A percentile compares a stretch with the other conserved stretches of the same genome.
These are phyloP conservation scores for Spondyliosoma cantharus DNA, from an alignment of 2,797 vertebrate genomes.

Conservation along the genomic window DNA sequence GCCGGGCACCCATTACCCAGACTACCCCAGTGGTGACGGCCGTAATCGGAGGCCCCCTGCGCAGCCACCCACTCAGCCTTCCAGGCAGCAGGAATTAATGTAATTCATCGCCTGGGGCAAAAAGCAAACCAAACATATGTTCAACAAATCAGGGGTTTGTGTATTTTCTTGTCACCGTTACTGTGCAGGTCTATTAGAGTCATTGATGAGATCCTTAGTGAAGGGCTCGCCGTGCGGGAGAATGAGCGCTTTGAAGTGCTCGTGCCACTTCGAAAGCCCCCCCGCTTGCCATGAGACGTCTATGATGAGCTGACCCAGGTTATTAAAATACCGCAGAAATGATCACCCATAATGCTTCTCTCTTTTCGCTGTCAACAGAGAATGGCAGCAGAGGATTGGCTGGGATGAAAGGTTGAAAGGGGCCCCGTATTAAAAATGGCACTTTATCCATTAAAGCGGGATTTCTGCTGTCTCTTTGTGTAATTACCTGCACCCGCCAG, in stretches of 20 bases:
- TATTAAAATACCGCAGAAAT: slow-evolving; percentile 81
- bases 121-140: slow-evolving; percentile 88
- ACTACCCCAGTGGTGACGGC: slow-evolving; percentile 70
- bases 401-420: slow-evolving; percentile 82
- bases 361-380: slow-evolving; percentile 77
- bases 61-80: slow-evolving; percentile 80
- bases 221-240: slow-evolving; percentile 68
- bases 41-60: slow-evolving; percentile 71
- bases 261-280: slow-evolving; percentile 70
- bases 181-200: slow-evolving; percentile 81
- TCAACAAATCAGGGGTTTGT: slow-evolving; percentile 87
- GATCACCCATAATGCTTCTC: slow-evolving; percentile 75
- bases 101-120: slow-evolving; percentile 86
- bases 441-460: slow-evolving; percentile 84
- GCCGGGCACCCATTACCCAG: slow-evolving; percentile 68
- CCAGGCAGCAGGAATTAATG: slow-evolving; percentile 82
- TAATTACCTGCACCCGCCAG: slow-evolving; percentile 83
- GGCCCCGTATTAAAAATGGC: slow-evolving; percentile 81
- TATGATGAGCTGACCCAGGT: slow-evolving; percentile 77
- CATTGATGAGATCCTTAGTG: slow-evolving; percentile 79
- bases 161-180: slow-evolving; percentile 84
- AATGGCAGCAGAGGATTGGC: slow-evolving; percentile 76
- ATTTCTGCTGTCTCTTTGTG: slow-evolving; percentile 82
- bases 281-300: slow-evolving; percentile 66
- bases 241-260: slow-evolving; percentile 79